Conservation (phyloP, 1,140 invertebrate species). For the Drosophila melanogaster region DNA sequence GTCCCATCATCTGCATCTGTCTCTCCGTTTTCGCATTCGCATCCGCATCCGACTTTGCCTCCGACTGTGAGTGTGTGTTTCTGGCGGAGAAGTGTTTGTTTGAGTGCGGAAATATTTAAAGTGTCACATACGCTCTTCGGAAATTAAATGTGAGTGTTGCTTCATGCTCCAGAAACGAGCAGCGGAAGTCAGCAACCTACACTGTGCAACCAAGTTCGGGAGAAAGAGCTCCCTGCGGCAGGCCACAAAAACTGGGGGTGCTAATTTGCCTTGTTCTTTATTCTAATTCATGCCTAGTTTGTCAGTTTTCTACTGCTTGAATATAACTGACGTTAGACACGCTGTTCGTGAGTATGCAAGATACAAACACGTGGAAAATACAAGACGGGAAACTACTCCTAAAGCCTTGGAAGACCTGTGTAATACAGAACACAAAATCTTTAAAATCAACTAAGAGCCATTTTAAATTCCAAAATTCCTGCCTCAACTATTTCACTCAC, state of each 20-base stretch:
- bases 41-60: constrained; percentile 1
- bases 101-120: constrained; percentile 80
- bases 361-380: no score
- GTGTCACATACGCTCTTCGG: constrained; percentile 77
- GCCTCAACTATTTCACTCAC: no score
- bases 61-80: constrained; percentile 15
- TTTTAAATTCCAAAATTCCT: no score
- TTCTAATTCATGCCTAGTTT: background rate
- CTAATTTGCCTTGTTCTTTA: constrained; percentile 19
- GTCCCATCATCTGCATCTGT: background rate
- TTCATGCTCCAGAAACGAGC: constrained; percentile 54
- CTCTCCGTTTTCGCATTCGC: constrained; percentile 25
- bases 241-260: constrained; percentile 2
- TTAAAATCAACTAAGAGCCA: no score
- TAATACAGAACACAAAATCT: no score
- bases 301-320: background rate
- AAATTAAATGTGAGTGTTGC: constrained; percentile 77
- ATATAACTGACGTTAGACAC: background rate
- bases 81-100: constrained; percentile 59
- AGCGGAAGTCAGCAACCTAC: constrained; percentile 44
- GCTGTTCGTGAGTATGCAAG: background rate
- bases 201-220: constrained; percentile 36
- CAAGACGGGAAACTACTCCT: no score
- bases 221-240: constrained; percentile 3
- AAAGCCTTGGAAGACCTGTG: no score